Evolutionary conservation across 2,113 vertebrate species (phyloP).

Genomic region (Peucedramus taeniatus): DNA sequence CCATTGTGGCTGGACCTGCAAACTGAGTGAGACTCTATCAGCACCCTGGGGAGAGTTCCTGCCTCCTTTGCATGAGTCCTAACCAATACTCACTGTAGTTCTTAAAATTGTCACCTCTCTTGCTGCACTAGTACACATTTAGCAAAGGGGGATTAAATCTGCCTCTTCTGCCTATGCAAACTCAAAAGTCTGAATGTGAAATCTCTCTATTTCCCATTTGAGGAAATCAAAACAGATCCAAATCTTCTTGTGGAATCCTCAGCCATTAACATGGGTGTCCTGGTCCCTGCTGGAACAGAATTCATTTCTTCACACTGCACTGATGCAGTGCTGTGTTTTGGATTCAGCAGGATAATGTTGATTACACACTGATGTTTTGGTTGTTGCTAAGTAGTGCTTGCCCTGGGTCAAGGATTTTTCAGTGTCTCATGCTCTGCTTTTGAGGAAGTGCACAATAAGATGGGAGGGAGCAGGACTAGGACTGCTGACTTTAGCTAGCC

Average conservation of each 20-base stretch:
- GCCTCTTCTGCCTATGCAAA: background rate
- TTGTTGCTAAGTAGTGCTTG: background rate
- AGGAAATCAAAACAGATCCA: background rate
- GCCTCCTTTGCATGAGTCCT: background rate
- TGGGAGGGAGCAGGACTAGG: background rate
- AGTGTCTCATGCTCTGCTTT: background rate
- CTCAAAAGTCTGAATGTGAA: background rate
- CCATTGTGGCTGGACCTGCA: fast-evolving
- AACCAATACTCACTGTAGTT: background rate
- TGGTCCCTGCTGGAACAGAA: background rate
- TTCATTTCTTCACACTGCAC: background rate
- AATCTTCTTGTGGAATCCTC: background rate
- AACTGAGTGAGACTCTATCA: background rate
- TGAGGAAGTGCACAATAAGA: background rate
- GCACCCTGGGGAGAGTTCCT: background rate
- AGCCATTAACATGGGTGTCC: background rate
- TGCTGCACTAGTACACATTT: background rate
- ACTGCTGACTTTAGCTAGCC: background rate
- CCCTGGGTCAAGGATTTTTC: background rate
- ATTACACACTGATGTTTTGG: background rate
- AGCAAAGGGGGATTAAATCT: background rate
- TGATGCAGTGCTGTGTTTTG: background rate
- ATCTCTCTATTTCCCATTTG: background rate
- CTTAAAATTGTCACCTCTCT: background rate
- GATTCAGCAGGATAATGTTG: background rate